A percentile compares a stretch with the other conserved stretches of the same genome.
Evolutionary conservation across 2,888 invertebrate genomes (phyloP).

Genomic region (Polyommatus iphigenia): DNA sequence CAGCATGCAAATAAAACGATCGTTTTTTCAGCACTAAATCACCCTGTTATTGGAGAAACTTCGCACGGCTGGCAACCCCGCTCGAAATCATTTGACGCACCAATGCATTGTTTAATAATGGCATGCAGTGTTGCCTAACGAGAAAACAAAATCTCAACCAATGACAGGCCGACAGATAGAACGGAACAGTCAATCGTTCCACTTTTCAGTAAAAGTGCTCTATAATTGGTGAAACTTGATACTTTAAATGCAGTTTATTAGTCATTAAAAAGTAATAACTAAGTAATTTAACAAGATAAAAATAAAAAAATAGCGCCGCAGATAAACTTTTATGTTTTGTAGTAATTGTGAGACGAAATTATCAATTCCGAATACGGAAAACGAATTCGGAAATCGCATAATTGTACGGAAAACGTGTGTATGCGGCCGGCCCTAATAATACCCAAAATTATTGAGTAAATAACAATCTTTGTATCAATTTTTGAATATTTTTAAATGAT

Average conservation of each 20-base stretch:
- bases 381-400: too few species aligned
- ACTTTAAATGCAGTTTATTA: not conserved
- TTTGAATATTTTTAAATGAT: too few species aligned
- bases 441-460: too few species aligned
- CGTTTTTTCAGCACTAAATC: not conserved
- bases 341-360: not conserved
- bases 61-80: constrained; percentile 35
- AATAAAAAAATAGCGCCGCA: not conserved
- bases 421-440: too few species aligned
- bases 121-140: constrained; percentile 33
- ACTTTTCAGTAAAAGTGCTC: constrained; percentile 60
- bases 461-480: too few species aligned
- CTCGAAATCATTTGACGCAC: constrained; percentile 1
- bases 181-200: constrained; percentile 56
- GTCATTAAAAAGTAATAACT: not conserved
- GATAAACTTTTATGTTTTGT: not conserved
- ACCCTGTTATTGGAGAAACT: not conserved
- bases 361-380: too few species aligned
- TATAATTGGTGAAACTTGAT: constrained; percentile 49
- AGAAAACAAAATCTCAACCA: constrained; percentile 49
- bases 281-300: not conserved
- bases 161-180: constrained; percentile 45
- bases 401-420: too few species aligned
- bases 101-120: constrained; percentile 11
- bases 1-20: not conserved